Percentiles rank a stretch among this genome's conserved stretches.
Conservation (phyloP, 1,140 invertebrate species). For the Luehdorfia chinensis region DNA sequence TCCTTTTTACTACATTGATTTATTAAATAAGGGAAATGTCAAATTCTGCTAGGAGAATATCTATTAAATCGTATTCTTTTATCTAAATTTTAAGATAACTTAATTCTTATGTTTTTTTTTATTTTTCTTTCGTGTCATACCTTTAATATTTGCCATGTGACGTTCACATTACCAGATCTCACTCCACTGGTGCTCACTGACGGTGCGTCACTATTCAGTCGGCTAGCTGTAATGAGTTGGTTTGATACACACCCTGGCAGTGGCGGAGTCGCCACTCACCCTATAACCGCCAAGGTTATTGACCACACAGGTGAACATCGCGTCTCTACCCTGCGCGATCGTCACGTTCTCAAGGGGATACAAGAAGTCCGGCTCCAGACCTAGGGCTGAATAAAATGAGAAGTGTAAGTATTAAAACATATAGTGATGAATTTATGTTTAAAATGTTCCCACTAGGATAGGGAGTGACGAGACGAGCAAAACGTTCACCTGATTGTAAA, state of each 20-base stretch:
- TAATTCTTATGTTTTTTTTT: no score
- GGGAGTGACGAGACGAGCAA: no score
- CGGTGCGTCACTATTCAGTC: slow-evolving; percentile 58
- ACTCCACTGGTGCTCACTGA: slow-evolving; percentile 50
- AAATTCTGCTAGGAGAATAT: no score
- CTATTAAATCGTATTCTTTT: no score
- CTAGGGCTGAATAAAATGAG: slow-evolving; percentile 62
- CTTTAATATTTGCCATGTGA: background rate
- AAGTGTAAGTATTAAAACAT: slow-evolving; percentile 12
- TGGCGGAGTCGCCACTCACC: slow-evolving; percentile 92
- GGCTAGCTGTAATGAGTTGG: slow-evolving; percentile 68
- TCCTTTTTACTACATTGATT: no score
- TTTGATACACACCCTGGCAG: slow-evolving; percentile 86
- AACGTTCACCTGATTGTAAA: no score
- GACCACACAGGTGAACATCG: slow-evolving; percentile 92
- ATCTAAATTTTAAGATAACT: no score
- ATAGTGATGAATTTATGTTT: no score
- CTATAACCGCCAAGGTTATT: slow-evolving; percentile 94
- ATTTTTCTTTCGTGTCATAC: no score
- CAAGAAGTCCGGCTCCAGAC: slow-evolving; percentile 90
- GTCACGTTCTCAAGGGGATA: slow-evolving; percentile 92
- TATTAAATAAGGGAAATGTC: no score
- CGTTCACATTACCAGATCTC: slow-evolving; percentile 57
- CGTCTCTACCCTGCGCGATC: slow-evolving; percentile 90
- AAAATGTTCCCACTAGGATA: no score